phyloP scores from a whole-genome alignment of 2,113 vertebrate species.

The Sclerurus mexicanus region DNA sequence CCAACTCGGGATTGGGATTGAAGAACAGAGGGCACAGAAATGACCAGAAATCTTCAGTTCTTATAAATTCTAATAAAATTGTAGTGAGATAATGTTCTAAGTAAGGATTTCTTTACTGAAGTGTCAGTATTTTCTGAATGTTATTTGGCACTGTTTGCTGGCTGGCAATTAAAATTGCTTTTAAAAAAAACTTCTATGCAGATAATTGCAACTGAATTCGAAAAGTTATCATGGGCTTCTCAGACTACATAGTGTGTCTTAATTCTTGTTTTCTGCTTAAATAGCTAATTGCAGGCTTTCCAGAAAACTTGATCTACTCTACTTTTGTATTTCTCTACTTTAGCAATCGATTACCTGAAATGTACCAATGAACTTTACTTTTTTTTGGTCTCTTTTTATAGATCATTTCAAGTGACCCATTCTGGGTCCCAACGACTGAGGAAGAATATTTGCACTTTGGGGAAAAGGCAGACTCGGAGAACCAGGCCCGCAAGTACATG shows the following conservation, averaged over 20 bases:
- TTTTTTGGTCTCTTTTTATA: conserved; percentile 19
- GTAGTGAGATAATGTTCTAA: background rate
- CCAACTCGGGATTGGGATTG: background rate
- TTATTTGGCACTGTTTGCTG: background rate
- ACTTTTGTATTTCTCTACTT: background rate
- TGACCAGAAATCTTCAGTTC: background rate
- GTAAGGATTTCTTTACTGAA: background rate
- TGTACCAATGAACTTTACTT: background rate
- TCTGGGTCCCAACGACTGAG: conserved; percentile 96
- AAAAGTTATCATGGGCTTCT: background rate
- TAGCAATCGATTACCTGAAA: background rate
- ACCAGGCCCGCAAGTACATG: conserved; percentile 94
- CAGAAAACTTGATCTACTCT: background rate
- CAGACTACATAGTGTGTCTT: background rate
- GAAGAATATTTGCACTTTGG: conserved; percentile 98
- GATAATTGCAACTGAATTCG: background rate
- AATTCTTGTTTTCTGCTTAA: background rate
- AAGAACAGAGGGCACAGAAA: background rate
- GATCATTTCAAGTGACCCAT: conserved; percentile 90
- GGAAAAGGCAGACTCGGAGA: conserved; percentile 92
- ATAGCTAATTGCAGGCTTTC: background rate
- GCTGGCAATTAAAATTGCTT: background rate
- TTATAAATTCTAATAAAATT: background rate
- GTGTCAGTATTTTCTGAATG: background rate
- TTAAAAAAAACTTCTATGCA: background rate